Evolutionary conservation across 2,113 vertebrate species (phyloP).

Genomic region (Pomatostomus ruficeps): DNA sequence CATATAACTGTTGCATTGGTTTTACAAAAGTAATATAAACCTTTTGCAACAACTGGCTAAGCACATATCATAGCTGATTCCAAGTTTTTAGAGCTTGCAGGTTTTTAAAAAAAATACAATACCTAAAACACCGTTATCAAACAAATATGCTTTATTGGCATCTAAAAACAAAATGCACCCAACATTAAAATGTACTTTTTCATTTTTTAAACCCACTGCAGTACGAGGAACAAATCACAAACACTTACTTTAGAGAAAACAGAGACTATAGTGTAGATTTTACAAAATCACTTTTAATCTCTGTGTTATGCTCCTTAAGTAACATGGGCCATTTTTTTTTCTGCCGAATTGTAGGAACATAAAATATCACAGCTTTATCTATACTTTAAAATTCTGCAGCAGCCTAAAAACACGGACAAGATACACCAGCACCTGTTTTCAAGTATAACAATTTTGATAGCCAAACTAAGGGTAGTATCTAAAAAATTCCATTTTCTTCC

Average conservation of each 20-base stretch:
- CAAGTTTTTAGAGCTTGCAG: constrained; percentile 73
- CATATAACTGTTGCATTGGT: constrained; percentile 64
- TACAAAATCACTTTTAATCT: constrained; percentile 80
- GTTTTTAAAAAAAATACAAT: constrained; percentile 87
- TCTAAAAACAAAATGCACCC: constrained; percentile 97
- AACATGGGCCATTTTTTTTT: constrained; percentile 65
- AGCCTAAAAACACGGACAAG: constrained; percentile 85
- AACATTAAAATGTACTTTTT: constrained; percentile 87
- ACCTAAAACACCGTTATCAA: constrained; percentile 98
- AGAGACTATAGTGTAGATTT: constrained; percentile 86
- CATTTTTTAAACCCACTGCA: constrained; percentile 83
- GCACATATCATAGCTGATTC: constrained; percentile 59
- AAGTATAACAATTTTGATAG: constrained; percentile 81
- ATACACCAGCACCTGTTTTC: constrained; percentile 82
- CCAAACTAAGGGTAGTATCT: constrained; percentile 83
- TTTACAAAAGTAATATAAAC: constrained; percentile 67
- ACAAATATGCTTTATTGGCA: constrained; percentile 99
- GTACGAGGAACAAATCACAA: constrained; percentile 94
- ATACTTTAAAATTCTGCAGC: constrained; percentile 88
- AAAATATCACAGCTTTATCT: constrained; percentile 83
- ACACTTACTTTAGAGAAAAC: constrained; percentile 94
- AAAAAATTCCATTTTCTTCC: constrained; percentile 91
- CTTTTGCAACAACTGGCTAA: constrained; percentile 66
- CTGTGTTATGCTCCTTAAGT: constrained; percentile 79
- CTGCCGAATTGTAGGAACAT: constrained; percentile 71